A percentile compares a stretch with the other conserved stretches of the same genome.
phyloP scores from a whole-genome alignment of 2,113 vertebrate species.

The Etheostoma cragini region DNA sequence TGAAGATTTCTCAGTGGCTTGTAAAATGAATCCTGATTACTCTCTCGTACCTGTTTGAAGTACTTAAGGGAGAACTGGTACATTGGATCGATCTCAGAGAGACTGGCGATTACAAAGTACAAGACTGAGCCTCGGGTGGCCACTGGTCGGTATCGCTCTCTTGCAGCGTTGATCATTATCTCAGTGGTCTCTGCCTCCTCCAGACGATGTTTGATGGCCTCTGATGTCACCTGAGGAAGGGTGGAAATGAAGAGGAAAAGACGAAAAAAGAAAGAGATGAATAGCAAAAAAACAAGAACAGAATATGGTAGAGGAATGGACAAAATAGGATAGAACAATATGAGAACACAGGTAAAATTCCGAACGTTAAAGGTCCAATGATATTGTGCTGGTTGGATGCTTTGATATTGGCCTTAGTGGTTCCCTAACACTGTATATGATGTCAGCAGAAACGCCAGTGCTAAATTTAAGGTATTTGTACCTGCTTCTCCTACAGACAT shows the following conservation, averaged over 20 bases:
- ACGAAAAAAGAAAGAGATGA: neutral
- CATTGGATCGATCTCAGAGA: slow-evolving; percentile 89
- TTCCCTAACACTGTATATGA: too few relatives aligned
- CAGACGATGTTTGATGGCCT: slow-evolving; percentile 84
- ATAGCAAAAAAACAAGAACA: neutral
- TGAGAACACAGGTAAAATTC: neutral
- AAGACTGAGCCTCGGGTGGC: slow-evolving; percentile 84
- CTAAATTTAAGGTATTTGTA: too few relatives aligned
- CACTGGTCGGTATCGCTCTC: slow-evolving; percentile 85
- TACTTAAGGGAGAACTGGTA: slow-evolving; percentile 91
- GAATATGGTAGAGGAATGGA: neutral
- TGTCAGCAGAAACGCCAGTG: too few relatives aligned
- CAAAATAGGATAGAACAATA: neutral
- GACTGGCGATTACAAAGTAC: slow-evolving; percentile 86
- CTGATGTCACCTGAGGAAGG: slow-evolving; percentile 80
- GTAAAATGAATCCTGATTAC: neutral
- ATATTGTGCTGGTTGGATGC: too few relatives aligned
- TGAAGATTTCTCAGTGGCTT: neutral
- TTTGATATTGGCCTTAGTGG: too few relatives aligned
- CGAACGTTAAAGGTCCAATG: neutral
- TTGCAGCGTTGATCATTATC: slow-evolving; percentile 82
- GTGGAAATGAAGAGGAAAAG: neutral
- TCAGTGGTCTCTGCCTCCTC: slow-evolving; percentile 86
- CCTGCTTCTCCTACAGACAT: too few relatives aligned
- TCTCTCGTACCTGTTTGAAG: slow-evolving; percentile 86